Evolutionary conservation across 2,888 invertebrate genomes (phyloP).

Genomic region (Dryococelus australis): DNA sequence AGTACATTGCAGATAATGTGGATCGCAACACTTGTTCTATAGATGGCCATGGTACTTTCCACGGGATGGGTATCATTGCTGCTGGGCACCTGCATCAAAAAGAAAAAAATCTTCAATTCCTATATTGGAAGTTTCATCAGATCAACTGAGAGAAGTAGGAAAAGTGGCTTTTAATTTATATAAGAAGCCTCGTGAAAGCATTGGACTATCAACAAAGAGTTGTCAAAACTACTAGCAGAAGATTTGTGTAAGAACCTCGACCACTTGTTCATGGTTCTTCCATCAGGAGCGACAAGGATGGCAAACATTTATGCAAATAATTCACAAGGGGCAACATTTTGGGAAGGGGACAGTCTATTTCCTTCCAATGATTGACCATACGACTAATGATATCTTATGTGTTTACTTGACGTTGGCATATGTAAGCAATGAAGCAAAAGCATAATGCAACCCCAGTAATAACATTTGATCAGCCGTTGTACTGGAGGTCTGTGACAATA

Average conservation of each 20-base stretch:
- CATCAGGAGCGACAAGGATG: not conserved
- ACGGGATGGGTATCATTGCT: too few relatives aligned
- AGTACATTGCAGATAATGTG: too few relatives aligned
- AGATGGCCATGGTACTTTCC: too few relatives aligned
- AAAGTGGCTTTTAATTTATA: slow-evolving; percentile 23
- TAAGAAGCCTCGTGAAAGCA: not conserved
- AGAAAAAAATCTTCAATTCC: slow-evolving; percentile 20
- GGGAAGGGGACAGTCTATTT: not conserved
- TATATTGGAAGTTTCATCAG: slow-evolving; percentile 24
- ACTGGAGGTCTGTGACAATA: too few relatives aligned
- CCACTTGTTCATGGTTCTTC: slow-evolving; percentile 12
- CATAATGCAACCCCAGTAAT: slow-evolving; percentile 20
- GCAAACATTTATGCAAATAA: slow-evolving; percentile 19
- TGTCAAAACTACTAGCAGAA: slow-evolving; percentile 17
- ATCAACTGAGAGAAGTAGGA: slow-evolving; percentile 25
- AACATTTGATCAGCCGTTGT: slow-evolving; percentile 1
- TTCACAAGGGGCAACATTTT: too few relatives aligned
- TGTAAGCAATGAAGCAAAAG: slow-evolving; percentile 21
- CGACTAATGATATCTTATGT: too few relatives aligned
- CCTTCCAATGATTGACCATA: not conserved
- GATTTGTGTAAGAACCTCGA: slow-evolving; percentile 21
- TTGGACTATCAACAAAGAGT: not conserved
- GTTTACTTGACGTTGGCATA: not conserved
- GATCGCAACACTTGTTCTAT: too few relatives aligned
- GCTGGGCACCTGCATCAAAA: slow-evolving; percentile 37